Percentiles rank a stretch among this genome's conserved stretches.
These are phyloP conservation scores for Enteromius afrohamiltoni DNA, from an alignment of 2,797 vertebrate species.

Conservation along the genomic window DNA sequence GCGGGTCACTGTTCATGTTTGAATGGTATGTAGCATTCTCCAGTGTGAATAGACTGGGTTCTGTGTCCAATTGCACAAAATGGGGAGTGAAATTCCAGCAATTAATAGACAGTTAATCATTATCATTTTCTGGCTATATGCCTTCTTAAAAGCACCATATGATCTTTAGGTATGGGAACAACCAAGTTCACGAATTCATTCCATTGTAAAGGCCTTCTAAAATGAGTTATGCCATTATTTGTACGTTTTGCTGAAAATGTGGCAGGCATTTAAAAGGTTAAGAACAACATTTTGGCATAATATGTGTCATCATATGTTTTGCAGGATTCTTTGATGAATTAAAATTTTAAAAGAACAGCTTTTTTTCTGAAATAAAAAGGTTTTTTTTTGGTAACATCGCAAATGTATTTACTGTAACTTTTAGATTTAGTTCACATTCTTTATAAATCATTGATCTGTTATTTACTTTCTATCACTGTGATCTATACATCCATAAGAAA, in stretches of 20 bases:
- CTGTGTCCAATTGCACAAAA: conserved; percentile 45
- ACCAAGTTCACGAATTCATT: not conserved
- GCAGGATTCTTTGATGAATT: too few relatives aligned
- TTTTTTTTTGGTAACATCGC: not conserved
- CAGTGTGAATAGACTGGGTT: conserved; percentile 23
- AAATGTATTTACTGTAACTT: not conserved
- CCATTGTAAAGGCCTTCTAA: not conserved
- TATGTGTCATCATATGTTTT: not conserved
- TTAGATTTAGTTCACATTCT: not conserved
- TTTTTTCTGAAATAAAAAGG: not conserved
- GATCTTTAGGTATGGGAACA: not conserved
- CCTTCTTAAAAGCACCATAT: not conserved
- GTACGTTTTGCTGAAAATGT: not conserved
- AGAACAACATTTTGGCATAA: not conserved
- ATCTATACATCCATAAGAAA: not conserved
- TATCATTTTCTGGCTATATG: not conserved
- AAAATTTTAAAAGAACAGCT: not conserved
- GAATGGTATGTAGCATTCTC: conserved; percentile 39
- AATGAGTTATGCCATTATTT: not conserved
- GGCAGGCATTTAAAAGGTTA: not conserved
- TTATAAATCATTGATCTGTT: not conserved
- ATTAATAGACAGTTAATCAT: conserved; percentile 49
- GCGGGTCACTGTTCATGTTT: conserved; percentile 48
- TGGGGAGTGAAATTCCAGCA: conserved; percentile 49
- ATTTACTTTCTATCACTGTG: not conserved